Evolutionary conservation across 2,797 vertebrate species (phyloP).

Genomic region (Telmatherina bonti): DNA sequence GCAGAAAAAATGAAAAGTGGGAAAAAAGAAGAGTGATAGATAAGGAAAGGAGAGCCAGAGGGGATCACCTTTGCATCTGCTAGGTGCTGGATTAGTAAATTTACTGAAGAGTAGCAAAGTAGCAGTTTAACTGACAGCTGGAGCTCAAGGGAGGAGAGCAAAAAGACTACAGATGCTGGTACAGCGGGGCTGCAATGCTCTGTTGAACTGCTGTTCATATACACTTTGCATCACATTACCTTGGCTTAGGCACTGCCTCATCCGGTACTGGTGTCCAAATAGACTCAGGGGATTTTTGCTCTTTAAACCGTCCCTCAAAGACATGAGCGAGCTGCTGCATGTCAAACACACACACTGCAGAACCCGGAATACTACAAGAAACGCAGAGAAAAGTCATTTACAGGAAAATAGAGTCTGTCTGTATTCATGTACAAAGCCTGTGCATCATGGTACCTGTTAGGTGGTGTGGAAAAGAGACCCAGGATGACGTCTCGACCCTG

Average conservation of each 20-base stretch:
- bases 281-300: constrained; percentile 96
- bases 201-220: constrained; percentile 32
- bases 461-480: constrained; percentile 93
- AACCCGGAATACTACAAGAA: constrained; percentile 91
- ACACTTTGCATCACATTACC: constrained; percentile 81
- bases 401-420: constrained; percentile 1
- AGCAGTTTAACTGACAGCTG: constrained; percentile 49
- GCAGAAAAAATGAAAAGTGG: background rate
- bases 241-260: constrained; percentile 92
- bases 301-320: constrained; percentile 95
- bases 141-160: constrained; percentile 42
- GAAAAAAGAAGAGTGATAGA: background rate
- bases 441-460: constrained; percentile 88
- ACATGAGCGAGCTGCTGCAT: constrained; percentile 93
- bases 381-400: constrained; percentile 6
- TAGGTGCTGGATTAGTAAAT: constrained; percentile 43
- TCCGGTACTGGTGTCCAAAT: constrained; percentile 97
- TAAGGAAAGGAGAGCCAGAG: constrained; percentile 28
- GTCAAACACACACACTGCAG: constrained; percentile 96
- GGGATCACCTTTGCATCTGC: constrained; percentile 36
- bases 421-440: background rate
- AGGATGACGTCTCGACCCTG: constrained; percentile 91
- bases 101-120: constrained; percentile 58
- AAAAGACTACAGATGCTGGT: constrained; percentile 48
- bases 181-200: constrained; percentile 54